phyloP scores from a whole-genome alignment of 2,888 invertebrate species.

The Diogma glabrata region DNA sequence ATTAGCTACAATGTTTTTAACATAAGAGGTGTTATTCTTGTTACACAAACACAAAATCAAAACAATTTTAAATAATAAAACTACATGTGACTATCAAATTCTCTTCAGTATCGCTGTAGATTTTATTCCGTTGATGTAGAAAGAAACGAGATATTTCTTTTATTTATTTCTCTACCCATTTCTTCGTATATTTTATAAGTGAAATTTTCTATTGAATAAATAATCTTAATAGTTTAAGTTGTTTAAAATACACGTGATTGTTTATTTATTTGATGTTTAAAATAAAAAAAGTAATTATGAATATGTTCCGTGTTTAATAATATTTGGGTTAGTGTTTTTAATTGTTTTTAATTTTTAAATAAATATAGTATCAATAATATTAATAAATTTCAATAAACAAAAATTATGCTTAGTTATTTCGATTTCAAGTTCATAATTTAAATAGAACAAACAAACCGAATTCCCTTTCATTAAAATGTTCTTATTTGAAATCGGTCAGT shows the following conservation, averaged over 20 bases:
- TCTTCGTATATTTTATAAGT: not conserved
- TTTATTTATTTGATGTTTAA: not conserved
- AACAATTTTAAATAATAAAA: slow-evolving; percentile 8
- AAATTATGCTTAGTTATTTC: too few relatives aligned
- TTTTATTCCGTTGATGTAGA: not conserved
- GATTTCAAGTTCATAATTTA: too few relatives aligned
- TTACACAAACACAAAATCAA: too few relatives aligned
- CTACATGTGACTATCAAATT: slow-evolving; percentile 4
- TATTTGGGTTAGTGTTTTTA: slow-evolving; percentile 7
- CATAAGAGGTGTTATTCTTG: too few relatives aligned
- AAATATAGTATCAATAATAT: too few relatives aligned
- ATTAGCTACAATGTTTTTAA: too few relatives aligned
- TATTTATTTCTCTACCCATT: not conserved
- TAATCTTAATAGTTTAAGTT: not conserved
- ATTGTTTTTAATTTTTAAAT: too few relatives aligned
- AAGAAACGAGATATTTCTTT: not conserved
- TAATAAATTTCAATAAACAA: too few relatives aligned
- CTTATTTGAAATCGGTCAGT: too few relatives aligned
- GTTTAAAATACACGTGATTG: slow-evolving; percentile 6
- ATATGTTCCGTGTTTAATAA: slow-evolving; percentile 7
- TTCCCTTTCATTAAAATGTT: too few relatives aligned
- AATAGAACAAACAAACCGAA: too few relatives aligned
- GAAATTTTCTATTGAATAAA: not conserved
- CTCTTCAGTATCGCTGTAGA: slow-evolving; percentile 7
- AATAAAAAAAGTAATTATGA: not conserved